Conservation (phyloP, 2,113 vertebrate genomes). For the Oreochromis tanganicae region DNA sequence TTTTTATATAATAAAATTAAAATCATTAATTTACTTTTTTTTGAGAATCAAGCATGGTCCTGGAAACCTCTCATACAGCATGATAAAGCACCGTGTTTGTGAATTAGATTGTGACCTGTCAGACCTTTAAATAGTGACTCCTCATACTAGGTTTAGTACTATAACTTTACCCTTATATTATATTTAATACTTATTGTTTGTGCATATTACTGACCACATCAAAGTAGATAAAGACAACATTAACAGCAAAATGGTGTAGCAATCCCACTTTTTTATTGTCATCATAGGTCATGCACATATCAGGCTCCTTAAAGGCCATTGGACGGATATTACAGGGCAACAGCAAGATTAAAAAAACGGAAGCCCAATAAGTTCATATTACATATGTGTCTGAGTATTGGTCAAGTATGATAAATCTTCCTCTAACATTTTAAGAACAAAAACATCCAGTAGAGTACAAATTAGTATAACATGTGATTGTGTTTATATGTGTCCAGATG, state of each 20-base stretch:
- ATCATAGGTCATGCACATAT: neutral
- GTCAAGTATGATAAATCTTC: neutral
- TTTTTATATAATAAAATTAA: neutral
- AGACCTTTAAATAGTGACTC: neutral
- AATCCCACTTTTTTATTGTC: conserved; percentile 39
- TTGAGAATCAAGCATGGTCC: neutral
- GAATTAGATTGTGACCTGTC: neutral
- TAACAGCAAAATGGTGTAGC: neutral
- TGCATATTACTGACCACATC: neutral
- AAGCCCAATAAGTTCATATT: neutral
- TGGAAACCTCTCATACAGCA: neutral
- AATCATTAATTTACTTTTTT: neutral
- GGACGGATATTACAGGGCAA: conserved; percentile 42
- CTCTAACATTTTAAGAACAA: neutral
- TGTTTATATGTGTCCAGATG: conserved; percentile 70
- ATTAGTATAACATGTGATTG: neutral
- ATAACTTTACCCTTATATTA: neutral
- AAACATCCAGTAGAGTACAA: neutral
- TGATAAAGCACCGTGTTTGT: neutral
- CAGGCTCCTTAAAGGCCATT: neutral
- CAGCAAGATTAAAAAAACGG: neutral
- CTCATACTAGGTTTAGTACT: neutral
- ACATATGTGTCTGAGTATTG: neutral
- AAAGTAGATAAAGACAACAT: neutral
- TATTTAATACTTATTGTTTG: neutral